Evolutionary conservation across 2,113 vertebrate species (phyloP).

Genomic region (Syngnathus scovelli): DNA sequence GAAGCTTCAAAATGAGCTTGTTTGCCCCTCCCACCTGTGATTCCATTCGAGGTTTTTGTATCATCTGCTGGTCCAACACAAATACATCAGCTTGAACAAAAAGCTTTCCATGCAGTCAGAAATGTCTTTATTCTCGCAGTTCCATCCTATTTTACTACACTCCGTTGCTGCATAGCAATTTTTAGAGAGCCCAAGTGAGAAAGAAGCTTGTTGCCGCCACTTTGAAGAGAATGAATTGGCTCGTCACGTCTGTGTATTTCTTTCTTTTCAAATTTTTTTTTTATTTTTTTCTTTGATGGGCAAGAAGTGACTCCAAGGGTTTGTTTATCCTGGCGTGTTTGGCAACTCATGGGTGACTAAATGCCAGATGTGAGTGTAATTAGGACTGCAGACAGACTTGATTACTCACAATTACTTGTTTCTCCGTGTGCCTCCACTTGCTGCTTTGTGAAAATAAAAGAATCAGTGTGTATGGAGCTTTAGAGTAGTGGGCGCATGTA

Average conservation of each 20-base stretch:
- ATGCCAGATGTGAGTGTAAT: slow-evolving; percentile 46
- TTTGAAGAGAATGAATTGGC: background rate
- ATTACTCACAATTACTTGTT: slow-evolving; percentile 37
- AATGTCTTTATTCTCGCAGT: background rate
- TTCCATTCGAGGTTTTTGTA: slow-evolving; percentile 23
- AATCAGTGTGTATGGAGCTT: slow-evolving; percentile 9
- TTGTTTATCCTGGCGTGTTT: slow-evolving; percentile 42
- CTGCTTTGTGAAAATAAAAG: background rate
- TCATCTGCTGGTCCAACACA: slow-evolving; percentile 22
- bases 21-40: background rate
- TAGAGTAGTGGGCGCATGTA: background rate
- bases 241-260: background rate
- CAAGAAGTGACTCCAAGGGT: slow-evolving; percentile 28
- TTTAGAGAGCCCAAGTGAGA: background rate
- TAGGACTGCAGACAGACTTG: slow-evolving; percentile 42
- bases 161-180: background rate
- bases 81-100: slow-evolving; percentile 13
- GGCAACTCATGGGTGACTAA: slow-evolving; percentile 51
- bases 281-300: slow-evolving; percentile 22
- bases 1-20: background rate
- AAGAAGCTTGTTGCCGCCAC: background rate
- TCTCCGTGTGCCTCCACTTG: background rate
- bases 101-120: slow-evolving; percentile 4
- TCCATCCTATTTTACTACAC: background rate
- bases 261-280: background rate